A percentile compares a stretch with the other conserved stretches of the same genome.
These are phyloP conservation scores for Atopsyche davidsoni DNA, from an alignment of 1,140 invertebrate species.

Conservation along the genomic window DNA sequence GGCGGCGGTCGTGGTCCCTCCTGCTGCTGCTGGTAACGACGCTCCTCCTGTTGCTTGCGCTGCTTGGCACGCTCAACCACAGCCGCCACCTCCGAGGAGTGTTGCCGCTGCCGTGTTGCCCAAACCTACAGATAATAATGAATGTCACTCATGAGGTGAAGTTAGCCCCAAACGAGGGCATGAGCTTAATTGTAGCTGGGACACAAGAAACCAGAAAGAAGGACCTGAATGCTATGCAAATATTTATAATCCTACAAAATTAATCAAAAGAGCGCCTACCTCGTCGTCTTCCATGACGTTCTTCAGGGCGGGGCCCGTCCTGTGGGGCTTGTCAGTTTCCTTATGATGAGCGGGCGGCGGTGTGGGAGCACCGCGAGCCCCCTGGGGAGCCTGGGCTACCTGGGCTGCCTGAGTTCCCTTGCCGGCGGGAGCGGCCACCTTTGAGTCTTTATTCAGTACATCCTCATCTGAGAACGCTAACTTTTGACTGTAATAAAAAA, in stretches of 20 bases:
- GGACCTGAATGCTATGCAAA: neutral
- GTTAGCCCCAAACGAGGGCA: too few relatives aligned
- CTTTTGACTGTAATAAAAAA: conserved; percentile 65
- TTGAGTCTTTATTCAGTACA: conserved; percentile 34
- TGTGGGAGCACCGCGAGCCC: neutral
- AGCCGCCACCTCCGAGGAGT: conserved; percentile 49
- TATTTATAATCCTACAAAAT: neutral
- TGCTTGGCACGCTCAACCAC: conserved; percentile 70
- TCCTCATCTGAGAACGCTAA: conserved; percentile 86
- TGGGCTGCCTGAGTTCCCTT: neutral
- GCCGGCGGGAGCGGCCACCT: conserved; percentile 50
- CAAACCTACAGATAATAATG: conserved; percentile 18
- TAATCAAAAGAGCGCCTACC: conserved; percentile 14
- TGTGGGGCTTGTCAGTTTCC: too few relatives aligned
- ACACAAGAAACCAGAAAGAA: too few relatives aligned
- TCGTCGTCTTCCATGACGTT: conserved; percentile 25
- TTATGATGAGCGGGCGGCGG: neutral
- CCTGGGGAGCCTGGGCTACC: conserved; percentile 4
- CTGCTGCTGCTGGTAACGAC: conserved; percentile 58
- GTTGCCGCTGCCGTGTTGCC: conserved; percentile 16
- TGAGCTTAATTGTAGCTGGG: too few relatives aligned
- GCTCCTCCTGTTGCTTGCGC: conserved; percentile 75
- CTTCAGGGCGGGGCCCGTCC: conserved; percentile 2
- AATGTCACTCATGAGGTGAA: too few relatives aligned
- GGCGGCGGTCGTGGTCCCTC: conserved; percentile 46